Evolutionary conservation across 2,113 vertebrate species (phyloP), one percentile per base, ranked within the genome.

Genomic region (Ascaphus truei): DNA sequence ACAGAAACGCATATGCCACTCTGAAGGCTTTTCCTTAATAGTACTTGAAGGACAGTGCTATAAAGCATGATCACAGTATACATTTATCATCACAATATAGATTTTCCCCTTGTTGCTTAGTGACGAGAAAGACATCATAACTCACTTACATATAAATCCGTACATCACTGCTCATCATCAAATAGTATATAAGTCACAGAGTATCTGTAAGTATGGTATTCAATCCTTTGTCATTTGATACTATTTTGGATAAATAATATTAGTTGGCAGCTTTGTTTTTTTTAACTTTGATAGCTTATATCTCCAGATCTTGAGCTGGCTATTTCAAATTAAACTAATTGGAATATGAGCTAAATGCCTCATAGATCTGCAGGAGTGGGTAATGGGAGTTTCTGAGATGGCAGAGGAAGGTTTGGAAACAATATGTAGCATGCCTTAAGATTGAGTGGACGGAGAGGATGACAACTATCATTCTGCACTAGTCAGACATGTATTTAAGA

Each of bases 1-100:
- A 7, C 3, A 51, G 30, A 56, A 33, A 39, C 56, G 45, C 56
- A 57, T 33, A 60, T 69, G 57, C 45, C n/a, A n/a, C 45, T 52
- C 56, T 60, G 53, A 31, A 33, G 53, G 29, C 18, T 36, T 57
- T 57, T 18, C 53, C 31, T 34, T 43, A 69, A 36, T 56, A 59
- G 50, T 31, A 51, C 22, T 47, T 60, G 66, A 68, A 68, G 66
- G 66, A 60, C 66, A 68, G 20, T 51, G 56, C 66, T 50, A 60
- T 69, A 69, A 69, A 69, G 45, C 43, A 48, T 29, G 33, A 50
- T 48, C 56, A 51, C 34, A 36, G 56, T 69, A n/a, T n/a, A n/a
- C n/a, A n/a, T n/a, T n/a, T n/a, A 48, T 29, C 39, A 50, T 48
- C 56, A 51, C 34, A 36, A 45, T 69, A 69, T 69, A 48, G 66